Conservation (phyloP, 2,888 invertebrate species). For the Melieria omissa region DNA sequence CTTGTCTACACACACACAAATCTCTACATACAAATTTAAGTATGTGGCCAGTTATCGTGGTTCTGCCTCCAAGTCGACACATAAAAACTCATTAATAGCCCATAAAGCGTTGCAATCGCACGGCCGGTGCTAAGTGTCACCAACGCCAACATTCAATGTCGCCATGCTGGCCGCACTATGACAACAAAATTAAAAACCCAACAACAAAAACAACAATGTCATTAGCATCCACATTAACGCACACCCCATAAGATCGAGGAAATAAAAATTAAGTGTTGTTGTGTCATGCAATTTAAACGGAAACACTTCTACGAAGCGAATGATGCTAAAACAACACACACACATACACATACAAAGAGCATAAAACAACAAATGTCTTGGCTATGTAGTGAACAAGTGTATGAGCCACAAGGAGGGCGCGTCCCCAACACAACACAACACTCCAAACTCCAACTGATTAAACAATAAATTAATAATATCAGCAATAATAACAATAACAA, state of each 20-base stretch:
- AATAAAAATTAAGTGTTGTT: conserved; percentile 44
- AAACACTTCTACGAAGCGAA: conserved; percentile 41
- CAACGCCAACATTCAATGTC: background rate
- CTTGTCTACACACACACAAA: too few relatives aligned
- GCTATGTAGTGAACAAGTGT: too few relatives aligned
- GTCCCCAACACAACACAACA: too few relatives aligned
- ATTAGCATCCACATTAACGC: background rate
- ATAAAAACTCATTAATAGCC: conserved; percentile 29
- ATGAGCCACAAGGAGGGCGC: too few relatives aligned
- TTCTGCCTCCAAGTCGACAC: conserved; percentile 22
- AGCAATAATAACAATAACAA: too few relatives aligned
- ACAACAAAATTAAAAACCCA: conserved; percentile 8
- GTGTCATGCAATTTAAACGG: conserved; percentile 47
- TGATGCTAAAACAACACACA: conserved; percentile 20
- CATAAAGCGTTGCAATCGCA: conserved; percentile 26
- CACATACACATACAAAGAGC: too few relatives aligned
- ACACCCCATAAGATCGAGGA: background rate
- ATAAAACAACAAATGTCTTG: too few relatives aligned
- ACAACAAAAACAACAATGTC: background rate
- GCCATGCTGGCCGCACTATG: conserved; percentile 9
- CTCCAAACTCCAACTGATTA: too few relatives aligned
- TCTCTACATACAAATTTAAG: too few relatives aligned
- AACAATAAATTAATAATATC: too few relatives aligned
- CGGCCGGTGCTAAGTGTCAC: conserved; percentile 1
- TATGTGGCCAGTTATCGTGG: background rate